phyloP scores from a whole-genome alignment of 2,113 vertebrate species.

The Phrynocephalus versicolor region DNA sequence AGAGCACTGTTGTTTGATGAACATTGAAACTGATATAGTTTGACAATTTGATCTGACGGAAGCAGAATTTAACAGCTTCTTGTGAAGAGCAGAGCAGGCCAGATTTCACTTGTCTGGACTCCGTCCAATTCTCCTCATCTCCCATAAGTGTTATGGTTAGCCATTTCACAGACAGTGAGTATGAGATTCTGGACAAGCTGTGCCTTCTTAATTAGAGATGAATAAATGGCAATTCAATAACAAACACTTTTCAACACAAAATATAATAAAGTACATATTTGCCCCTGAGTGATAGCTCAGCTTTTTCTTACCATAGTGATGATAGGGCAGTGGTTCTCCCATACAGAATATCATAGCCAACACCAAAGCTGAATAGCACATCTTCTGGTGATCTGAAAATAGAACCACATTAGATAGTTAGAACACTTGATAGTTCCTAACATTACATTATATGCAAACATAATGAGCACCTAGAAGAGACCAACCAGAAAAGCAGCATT shows the following conservation, averaged over 20 bases:
- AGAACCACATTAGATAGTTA: constrained; percentile 10
- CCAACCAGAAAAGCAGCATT: not conserved
- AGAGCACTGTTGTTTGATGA: not conserved
- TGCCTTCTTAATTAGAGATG: not conserved
- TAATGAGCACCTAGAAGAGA: not conserved
- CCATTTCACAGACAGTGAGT: not conserved
- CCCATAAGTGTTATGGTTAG: not conserved
- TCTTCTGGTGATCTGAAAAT: constrained; percentile 92
- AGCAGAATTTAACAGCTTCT: not conserved
- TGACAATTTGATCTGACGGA: not conserved
- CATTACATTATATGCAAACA: not conserved
- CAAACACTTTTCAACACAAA: too few relatives aligned
- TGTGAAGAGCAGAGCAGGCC: not conserved
- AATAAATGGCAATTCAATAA: not conserved
- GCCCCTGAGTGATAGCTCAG: accelerated
- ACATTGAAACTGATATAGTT: not conserved
- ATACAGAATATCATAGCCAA: constrained; percentile 98
- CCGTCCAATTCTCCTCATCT: not conserved
- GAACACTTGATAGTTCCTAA: not conserved
- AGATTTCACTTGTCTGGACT: not conserved
- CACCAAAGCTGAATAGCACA: constrained; percentile 95
- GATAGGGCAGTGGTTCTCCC: constrained; percentile 95
- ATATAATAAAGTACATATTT: too few relatives aligned
- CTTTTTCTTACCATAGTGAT: constrained; percentile 89
- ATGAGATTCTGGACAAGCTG: not conserved